Evolutionary conservation across 2,113 vertebrate genomes (phyloP).

Genomic region (Corapipo altera): DNA sequence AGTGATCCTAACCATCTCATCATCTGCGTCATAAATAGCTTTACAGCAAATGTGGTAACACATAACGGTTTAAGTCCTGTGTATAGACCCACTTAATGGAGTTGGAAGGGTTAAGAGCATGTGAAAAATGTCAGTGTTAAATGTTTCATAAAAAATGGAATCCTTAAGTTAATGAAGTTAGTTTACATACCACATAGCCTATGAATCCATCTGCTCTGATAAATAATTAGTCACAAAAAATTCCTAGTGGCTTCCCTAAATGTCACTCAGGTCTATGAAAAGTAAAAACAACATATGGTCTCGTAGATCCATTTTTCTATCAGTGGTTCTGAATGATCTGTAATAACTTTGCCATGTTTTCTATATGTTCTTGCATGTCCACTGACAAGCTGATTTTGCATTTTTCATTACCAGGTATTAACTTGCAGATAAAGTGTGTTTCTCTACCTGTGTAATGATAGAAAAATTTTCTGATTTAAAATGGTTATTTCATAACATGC

Average conservation of each 20-base stretch:
- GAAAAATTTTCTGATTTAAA: background rate
- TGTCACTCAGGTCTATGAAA: background rate
- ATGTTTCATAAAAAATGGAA: background rate
- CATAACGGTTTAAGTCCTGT: background rate
- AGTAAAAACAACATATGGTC: background rate
- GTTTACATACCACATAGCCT: background rate
- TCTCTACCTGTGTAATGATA: background rate
- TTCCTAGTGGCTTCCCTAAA: background rate
- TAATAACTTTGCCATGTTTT: background rate
- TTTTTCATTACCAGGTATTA: background rate
- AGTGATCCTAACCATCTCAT: background rate
- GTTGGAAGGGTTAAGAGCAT: background rate
- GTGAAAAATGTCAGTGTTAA: background rate
- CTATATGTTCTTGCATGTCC: background rate
- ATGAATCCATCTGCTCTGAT: background rate
- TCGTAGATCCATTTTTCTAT: background rate
- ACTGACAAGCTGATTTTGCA: background rate
- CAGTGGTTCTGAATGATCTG: background rate
- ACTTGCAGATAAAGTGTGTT: background rate
- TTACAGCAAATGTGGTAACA: background rate
- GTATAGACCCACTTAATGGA: background rate
- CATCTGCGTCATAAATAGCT: background rate
- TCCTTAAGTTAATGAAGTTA: background rate
- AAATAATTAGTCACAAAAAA: conserved; percentile 14
- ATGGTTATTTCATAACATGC: background rate